Evolutionary conservation across 1,140 invertebrate genomes (phyloP), one percentile per base, ranked within the genome.

Genomic region (Anastrepha ludens): DNA sequence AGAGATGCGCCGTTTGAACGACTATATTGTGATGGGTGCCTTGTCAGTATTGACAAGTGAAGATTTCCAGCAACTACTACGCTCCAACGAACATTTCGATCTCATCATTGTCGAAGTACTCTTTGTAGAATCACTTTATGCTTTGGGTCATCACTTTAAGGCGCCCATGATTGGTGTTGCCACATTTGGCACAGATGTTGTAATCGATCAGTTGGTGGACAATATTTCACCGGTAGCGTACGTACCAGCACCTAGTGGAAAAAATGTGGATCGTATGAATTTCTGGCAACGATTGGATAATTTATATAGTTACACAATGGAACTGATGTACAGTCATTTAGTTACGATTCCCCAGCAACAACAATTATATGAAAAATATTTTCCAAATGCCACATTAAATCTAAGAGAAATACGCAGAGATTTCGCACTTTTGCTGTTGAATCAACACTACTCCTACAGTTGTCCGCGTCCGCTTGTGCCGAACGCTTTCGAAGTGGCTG

Each of bases 401-500:
- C 44, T 93, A 41, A 86, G 91, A 0, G 89, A 93, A 11, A 86
- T 93, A 1, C 89, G 92, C 44, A 93, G 92, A 87, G 94, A 94
- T 87, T 92, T 92, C 5, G 93, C 94, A n/a, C 89, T 95, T 88
- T 89, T 95, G 85, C 88, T 96, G 8, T 86, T 94, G 0, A 95
- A 96, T 88, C 95, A 95, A 17, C 94, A 95, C 89, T 94, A 94
- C 11, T 93, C 92, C 4, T 89, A 95, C 6, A 94, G 94, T 78
- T 94, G 94, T 78, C 92, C 94, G 9, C 92, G 94, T 78, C 95
- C 95, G 0, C 90, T 93, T 11, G 88, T 95, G 55, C 95, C 95
- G 0, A 95, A 91, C 87, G 92, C 93, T 89, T 93, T 94, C 64
- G 91, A 93, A 87, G 91, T 94, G 93, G 89, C 94, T 94, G 85